These are phyloP conservation scores for Pollenia griseotomentosa DNA, from an alignment of 2,888 invertebrate genomes.

Conservation along the genomic window DNA sequence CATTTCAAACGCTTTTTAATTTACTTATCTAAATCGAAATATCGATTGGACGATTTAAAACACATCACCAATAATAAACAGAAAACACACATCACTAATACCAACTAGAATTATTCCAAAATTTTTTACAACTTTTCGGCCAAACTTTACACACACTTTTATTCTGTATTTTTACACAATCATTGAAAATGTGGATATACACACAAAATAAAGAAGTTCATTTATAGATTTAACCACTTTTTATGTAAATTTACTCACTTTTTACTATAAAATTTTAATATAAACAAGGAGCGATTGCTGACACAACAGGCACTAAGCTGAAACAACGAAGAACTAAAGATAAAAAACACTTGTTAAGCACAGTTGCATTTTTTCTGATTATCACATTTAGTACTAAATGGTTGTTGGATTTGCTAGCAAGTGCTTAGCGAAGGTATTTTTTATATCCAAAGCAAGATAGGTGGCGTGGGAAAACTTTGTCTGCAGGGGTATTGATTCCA, in stretches of 20 bases:
- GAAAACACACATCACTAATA: neutral
- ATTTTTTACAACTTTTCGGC: neutral
- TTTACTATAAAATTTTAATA: neutral
- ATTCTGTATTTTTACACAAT: neutral
- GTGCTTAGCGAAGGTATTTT: no score
- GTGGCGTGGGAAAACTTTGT: no score
- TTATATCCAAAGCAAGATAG: no score
- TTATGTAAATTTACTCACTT: neutral
- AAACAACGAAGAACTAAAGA: neutral
- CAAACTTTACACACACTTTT: neutral
- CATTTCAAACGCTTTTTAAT: no score
- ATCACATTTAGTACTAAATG: neutral
- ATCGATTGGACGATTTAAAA: no score
- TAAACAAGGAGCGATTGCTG: neutral
- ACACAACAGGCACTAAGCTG: neutral
- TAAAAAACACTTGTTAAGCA: neutral
- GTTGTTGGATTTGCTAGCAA: no score
- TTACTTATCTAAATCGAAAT: no score
- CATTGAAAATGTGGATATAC: neutral
- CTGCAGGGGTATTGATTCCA: no score
- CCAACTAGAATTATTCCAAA: neutral
- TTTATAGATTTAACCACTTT: neutral
- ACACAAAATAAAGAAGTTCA: neutral
- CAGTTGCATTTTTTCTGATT: neutral
- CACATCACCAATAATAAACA: no score